Conservation (phyloP, 1,140 invertebrate genomes). For the Drosophila neocordata region DNA sequence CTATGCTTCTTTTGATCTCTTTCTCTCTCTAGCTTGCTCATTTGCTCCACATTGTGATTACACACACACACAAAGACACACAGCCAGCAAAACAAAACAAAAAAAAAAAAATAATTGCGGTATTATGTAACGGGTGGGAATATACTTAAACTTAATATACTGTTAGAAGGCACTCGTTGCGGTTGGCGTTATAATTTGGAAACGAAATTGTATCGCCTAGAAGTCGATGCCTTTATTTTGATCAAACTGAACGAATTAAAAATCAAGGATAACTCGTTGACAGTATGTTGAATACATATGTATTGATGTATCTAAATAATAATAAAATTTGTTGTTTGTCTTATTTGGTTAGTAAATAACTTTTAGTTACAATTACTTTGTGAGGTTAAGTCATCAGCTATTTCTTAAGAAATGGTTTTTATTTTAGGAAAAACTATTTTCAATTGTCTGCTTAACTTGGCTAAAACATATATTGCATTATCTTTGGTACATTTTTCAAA, state of each 20-base stretch:
- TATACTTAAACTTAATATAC: not conserved
- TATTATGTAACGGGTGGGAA: not conserved
- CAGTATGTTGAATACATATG: not conserved
- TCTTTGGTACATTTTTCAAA: not conserved
- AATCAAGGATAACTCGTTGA: slow-evolving; percentile 13
- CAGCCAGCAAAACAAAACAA: not conserved
- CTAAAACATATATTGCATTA: not conserved
- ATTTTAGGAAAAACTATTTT: too few species aligned
- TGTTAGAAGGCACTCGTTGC: not conserved
- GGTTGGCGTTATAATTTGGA: slow-evolving; percentile 8
- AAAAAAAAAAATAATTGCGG: too few species aligned
- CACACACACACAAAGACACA: not conserved
- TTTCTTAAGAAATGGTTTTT: too few species aligned
- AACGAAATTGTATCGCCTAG: not conserved
- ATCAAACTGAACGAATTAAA: slow-evolving; percentile 29
- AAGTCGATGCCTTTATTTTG: slow-evolving; percentile 10
- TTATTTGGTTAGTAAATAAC: too few species aligned
- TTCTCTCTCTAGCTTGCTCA: not conserved
- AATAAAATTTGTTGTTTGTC: not conserved
- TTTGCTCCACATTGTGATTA: slow-evolving; percentile 11
- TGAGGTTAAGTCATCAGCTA: too few species aligned
- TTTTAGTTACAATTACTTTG: too few species aligned
- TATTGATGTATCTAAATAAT: too few species aligned
- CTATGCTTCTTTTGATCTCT: not conserved
- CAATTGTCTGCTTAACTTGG: not conserved